Evolutionary conservation across 2,113 vertebrate species (phyloP), one percentile per base, ranked within the genome.

Genomic region (Choloepus hoffmanni): DNA sequence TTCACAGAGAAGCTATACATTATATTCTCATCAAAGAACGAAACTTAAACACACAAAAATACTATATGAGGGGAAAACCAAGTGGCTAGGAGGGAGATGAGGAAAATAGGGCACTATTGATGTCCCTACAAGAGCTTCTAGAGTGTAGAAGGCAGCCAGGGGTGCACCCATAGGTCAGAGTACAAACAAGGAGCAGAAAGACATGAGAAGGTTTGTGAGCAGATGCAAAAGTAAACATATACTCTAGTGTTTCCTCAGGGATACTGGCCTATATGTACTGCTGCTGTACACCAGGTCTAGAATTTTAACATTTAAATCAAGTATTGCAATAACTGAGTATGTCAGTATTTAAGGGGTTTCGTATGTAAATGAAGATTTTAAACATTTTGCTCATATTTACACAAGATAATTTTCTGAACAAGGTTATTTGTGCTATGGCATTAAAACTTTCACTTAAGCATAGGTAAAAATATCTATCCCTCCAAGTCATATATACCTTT

Each of bases 41-140:
- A 67, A 33, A 14, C 14, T 67, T 67, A 11, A 10, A 58, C 50
- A 58, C 36, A 53, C 55, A 18, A 53, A 65, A 84, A 30, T 33
- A 24, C 9, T 23, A 62, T 68, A 36, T 53, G 40, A 74, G 21
- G 36, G 53, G 21, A 28, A 53, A 26, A 36, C 23, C 30, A 12
- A 14, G 24, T 13, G 6, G 13, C 23, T 4, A 2, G 3, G 10
- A 53, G 23, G 2, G 6, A 45, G 11, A 70, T 19, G 6, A 36
- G n/a, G n/a, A 72, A 23, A 18, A 63, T 13, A 16, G 12, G 23
- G 12, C 16, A 60, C 55, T 78, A 40, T 9, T 5, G 7, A 62
- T 19, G 43, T 12, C 26, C 12, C 40, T 0, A 2, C 26, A n/a
- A 19, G 23, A 43, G 77, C 21, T 33, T 83, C 33, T 7, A 30